phyloP scores from a whole-genome alignment of 2,888 invertebrate species.

The Volucella zonaria region DNA sequence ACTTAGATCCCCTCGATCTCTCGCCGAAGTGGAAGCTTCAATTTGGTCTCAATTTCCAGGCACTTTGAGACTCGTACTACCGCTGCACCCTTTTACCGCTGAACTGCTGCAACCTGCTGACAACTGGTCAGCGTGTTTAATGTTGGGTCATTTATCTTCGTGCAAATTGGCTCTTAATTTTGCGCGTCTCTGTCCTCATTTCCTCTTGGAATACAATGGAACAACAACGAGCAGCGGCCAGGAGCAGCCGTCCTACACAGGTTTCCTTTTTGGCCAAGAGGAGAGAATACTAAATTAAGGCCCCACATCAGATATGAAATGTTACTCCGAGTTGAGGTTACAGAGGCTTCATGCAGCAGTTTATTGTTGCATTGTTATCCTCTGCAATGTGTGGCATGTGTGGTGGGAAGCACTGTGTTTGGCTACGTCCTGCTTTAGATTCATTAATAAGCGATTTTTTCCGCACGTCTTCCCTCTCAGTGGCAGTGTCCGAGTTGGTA shows the following conservation, averaged over 20 bases:
- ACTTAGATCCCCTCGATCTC: conserved; percentile 3
- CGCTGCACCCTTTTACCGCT: not conserved
- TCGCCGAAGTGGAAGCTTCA: not conserved
- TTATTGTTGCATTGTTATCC: conserved; percentile 68
- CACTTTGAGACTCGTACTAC: conserved; percentile 17
- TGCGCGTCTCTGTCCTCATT: conserved; percentile 64
- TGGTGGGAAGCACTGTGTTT: conserved; percentile 67
- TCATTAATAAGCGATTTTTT: conserved; percentile 65
- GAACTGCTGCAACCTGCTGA: conserved; percentile 68
- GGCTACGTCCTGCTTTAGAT: conserved; percentile 58
- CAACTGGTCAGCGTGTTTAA: conserved; percentile 73
- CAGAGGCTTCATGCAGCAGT: conserved; percentile 62
- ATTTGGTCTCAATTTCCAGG: not conserved
- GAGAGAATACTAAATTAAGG: conserved; percentile 69
- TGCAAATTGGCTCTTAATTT: conserved; percentile 74
- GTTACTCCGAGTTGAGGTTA: conserved; percentile 5
- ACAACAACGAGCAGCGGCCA: conserved; percentile 27
- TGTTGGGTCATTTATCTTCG: conserved; percentile 73
- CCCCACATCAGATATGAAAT: conserved; percentile 71
- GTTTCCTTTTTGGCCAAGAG: conserved; percentile 48
- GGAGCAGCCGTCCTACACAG: conserved; percentile 65
- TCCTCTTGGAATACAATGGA: conserved; percentile 41
- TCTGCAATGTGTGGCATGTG: conserved; percentile 58
- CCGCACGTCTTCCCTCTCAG: conserved; percentile 3
- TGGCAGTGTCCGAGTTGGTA: not conserved